These are phyloP conservation scores for Coracopsis vasa DNA, from an alignment of 2,113 vertebrate genomes.

Conservation along the genomic window DNA sequence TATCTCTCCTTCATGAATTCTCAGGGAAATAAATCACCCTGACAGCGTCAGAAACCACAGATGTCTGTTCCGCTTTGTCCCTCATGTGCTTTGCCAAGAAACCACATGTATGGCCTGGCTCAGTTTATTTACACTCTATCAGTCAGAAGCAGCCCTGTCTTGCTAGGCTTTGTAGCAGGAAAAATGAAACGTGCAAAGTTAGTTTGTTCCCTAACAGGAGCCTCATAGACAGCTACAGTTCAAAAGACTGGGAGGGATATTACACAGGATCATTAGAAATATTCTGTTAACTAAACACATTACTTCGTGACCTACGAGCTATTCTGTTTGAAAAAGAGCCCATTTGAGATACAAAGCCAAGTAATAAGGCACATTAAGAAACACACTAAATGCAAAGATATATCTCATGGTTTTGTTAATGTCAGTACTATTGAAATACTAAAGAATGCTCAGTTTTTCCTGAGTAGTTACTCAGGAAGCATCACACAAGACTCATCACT, in stretches of 20 bases:
- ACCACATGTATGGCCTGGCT: not conserved
- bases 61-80: not conserved
- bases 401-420: not conserved
- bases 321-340: not conserved
- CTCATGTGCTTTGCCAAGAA: not conserved
- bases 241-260: not conserved
- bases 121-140: not conserved
- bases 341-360: not conserved
- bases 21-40: not conserved
- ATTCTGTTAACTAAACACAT: not conserved
- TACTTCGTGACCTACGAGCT: not conserved
- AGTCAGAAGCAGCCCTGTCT: not conserved
- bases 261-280: not conserved
- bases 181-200: rapidly evolving
- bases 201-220: not conserved
- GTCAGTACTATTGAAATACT: not conserved
- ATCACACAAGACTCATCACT: not conserved
- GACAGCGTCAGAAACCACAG: not conserved
- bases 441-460: not conserved
- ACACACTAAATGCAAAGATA: not conserved
- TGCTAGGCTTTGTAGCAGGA: not conserved
- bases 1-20: not conserved
- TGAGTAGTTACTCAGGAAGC: not conserved
- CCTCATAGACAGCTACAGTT: not conserved
- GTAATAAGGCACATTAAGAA: not conserved